Evolutionary conservation across 2,113 vertebrate genomes (phyloP).

Genomic region (Poicephalus meyeri): DNA sequence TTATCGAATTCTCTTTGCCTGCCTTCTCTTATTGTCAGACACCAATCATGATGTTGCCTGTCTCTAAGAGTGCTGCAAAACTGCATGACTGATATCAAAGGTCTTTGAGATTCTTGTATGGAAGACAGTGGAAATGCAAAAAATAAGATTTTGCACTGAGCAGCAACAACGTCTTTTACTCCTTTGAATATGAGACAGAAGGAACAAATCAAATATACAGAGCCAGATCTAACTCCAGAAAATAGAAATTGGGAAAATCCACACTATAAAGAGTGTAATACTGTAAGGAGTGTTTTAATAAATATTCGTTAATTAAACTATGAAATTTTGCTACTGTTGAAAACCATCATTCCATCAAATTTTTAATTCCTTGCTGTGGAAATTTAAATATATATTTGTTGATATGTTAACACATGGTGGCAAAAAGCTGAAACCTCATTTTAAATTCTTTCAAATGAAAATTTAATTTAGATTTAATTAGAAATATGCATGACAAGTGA

Average conservation of each 20-base stretch:
- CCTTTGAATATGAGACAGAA: background rate
- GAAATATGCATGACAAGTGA: background rate
- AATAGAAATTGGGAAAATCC: background rate
- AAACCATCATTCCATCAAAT: background rate
- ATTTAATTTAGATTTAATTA: constrained; percentile 31
- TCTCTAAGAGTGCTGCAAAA: background rate
- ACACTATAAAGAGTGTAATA: background rate
- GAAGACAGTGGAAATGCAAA: background rate
- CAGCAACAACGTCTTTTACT: background rate
- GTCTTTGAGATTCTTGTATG: background rate
- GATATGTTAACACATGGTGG: constrained; percentile 4
- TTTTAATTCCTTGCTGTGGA: background rate
- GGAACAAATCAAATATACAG: background rate
- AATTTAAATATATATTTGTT: background rate
- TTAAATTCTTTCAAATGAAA: background rate
- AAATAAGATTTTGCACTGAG: background rate
- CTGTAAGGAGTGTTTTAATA: background rate
- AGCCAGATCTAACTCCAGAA: background rate
- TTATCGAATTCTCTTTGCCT: background rate
- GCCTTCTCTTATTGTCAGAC: background rate
- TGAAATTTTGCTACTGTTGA: background rate
- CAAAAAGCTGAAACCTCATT: background rate
- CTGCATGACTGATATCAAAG: background rate
- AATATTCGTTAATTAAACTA: background rate
- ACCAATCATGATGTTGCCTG: background rate